Evolutionary conservation across 2,113 vertebrate species (phyloP), one percentile per base, ranked within the genome.

Genomic region (Strix aluco): DNA sequence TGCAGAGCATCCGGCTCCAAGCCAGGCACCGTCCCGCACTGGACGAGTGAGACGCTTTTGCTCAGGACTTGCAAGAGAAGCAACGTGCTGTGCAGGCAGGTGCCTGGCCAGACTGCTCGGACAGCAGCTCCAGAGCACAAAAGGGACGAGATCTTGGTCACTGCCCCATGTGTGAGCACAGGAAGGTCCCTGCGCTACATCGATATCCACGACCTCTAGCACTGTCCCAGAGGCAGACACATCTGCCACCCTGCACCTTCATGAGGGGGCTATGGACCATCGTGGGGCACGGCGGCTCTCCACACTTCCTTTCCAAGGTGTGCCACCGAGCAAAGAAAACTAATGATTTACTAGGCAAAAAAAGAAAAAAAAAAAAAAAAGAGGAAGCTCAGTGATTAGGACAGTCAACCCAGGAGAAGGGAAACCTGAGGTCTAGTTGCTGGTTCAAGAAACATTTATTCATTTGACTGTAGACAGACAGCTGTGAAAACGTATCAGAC

Each of bases 251-350:
- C 71, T 74, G 69, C 13, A 5, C 26, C 71, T 80, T 54, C n/a
- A 7, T 4, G 34, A 63, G 10, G 16, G 27, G 49, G 13, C 44
- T 65, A 67, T 0, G 21, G 82, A 67, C 57, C 5, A 2, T 6
- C 5, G 2, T 1, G 3, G 40, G 34, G 57, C 52, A 63, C 2
- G 0, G 61, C 0, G 0, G 30, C 10, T 26, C 80, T 69, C 52
- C 40, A 30, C n/a, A 2, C 34, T 66, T 92, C 49, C 79, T 80
- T 61, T 77, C 63, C 75, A 54, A 83, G 80, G 63, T 3, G 5
- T 51, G 72, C 46, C 69, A 88, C 17, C 1, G 4, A 84, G 63
- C 55, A 73, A 78, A 86, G 42, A 65, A 38, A 73, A 90, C 58
- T 58, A 88, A 86, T 77, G 9, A 87, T 69, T 90, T 88, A 87